Evolutionary conservation across 2,113 vertebrate species (phyloP), one percentile per base, ranked within the genome.

Genomic region (Panthera leo): DNA sequence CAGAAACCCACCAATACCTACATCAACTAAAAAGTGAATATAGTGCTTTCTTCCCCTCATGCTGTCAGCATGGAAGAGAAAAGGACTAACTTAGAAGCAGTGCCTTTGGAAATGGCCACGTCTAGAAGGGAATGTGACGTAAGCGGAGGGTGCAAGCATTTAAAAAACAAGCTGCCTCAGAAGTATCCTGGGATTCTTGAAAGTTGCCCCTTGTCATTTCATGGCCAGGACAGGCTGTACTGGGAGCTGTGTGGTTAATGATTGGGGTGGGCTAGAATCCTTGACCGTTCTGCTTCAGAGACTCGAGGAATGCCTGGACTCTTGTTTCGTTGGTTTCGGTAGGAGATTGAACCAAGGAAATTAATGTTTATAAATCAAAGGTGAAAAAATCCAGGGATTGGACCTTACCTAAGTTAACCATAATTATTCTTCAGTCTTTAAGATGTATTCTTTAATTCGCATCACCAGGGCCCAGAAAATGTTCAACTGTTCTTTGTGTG

Each of bases 241-340:
- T 48, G 83, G 95, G 65, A 63, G 12, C 53, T 63, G 29, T 71
- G 84, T 93, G 91, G 97, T 96, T 96, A 97, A 70, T 97, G 79
- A 89, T 84, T 51, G 82, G 91, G 61, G 67, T 85, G 36, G 80
- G 68, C 42, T 61, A 78, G 67, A 95, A 89, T 83, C 93, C 55
- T 82, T 2, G 5, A 70, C 86, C 0, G 91, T 96, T 98, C 96
- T 23, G 75, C 97, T 96, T 93, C 85, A 93, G 53, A 85, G 73
- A 21, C 78, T 91, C 48, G 25, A 91, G 92, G 94, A 97, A 98
- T 98, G 97, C 78, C 85, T 91, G 95, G 78, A 83, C 31, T 97
- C 96, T 94, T 93, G 48, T 96, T 96, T 90, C 85, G 27, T 91
- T 94, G 68, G 65, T 94, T 98, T 96, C 63, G 31, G 78, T 85